Percentiles rank a stretch among this genome's conserved stretches.
phyloP scores from a whole-genome alignment of 2,888 invertebrate species.

The Leptinotarsa peninsularis region DNA sequence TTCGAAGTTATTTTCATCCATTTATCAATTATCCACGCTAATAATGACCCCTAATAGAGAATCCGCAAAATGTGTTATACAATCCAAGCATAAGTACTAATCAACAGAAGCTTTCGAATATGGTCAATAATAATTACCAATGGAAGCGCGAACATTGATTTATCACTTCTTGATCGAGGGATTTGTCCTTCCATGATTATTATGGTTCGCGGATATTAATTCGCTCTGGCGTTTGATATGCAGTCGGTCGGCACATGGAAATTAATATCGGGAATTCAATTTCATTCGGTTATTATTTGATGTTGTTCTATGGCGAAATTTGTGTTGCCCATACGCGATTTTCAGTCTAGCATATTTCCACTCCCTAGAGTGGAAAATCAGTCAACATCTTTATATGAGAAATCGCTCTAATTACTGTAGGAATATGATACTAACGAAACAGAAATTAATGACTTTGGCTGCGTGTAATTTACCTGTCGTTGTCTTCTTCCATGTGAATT shows the following conservation, averaged over 20 bases:
- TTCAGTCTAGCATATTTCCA: no score
- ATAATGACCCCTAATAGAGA: neutral
- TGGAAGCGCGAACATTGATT: conserved; percentile 30
- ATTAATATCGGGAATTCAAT: conserved; percentile 4
- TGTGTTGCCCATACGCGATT: no score
- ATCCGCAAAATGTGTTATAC: neutral
- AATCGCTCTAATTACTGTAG: no score
- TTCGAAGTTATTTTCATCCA: neutral
- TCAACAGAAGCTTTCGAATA: conserved; percentile 8
- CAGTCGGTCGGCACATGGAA: neutral
- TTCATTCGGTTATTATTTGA: neutral
- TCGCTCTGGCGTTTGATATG: conserved; percentile 4
- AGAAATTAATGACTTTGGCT: no score
- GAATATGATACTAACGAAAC: no score
- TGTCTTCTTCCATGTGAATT: no score
- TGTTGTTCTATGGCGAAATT: neutral
- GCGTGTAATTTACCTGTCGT: no score
- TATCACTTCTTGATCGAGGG: conserved; percentile 38
- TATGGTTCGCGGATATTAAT: conserved; percentile 27
- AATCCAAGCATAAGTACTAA: neutral
- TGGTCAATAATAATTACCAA: neutral
- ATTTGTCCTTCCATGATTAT: conserved; percentile 38
- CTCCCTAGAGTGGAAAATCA: no score
- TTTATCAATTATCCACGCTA: neutral
- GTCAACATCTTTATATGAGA: no score